These are phyloP conservation scores for Drosophila seguyi DNA, from an alignment of 1,140 invertebrate species.

Conservation along the genomic window DNA sequence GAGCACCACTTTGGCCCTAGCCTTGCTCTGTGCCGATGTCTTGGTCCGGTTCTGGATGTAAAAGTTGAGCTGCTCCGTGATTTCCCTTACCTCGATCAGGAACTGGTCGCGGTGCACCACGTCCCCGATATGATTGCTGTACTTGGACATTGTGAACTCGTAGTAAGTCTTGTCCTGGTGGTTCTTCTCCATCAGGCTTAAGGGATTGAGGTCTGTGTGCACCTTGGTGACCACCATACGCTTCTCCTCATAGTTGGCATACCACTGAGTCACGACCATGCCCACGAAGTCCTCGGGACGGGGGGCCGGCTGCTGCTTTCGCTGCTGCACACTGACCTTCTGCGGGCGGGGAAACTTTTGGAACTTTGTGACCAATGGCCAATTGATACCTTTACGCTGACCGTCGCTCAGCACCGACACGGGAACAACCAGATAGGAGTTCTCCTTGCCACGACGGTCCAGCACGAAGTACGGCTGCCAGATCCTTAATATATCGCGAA, in stretches of 20 bases:
- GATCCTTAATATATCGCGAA: conserved; percentile 89
- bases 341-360: conserved; percentile 45
- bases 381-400: conserved; percentile 30
- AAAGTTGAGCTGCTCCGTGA: conserved; percentile 91
- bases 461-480: conserved; percentile 92
- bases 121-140: conserved; percentile 86
- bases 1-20: conserved; percentile 85
- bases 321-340: conserved; percentile 85
- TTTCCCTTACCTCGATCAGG: conserved; percentile 95
- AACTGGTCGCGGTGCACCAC: conserved; percentile 92
- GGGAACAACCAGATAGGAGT: conserved; percentile 93
- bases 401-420: background rate
- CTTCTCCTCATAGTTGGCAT: conserved; percentile 88
- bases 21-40: conserved; percentile 37
- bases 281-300: conserved; percentile 88
- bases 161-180: conserved; percentile 89
- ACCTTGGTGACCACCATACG: conserved; percentile 94
- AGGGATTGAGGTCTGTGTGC: conserved; percentile 91
- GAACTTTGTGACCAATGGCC: conserved; percentile 86
- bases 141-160: conserved; percentile 94
- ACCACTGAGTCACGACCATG: conserved; percentile 94
- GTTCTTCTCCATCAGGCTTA: conserved; percentile 92
- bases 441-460: conserved; percentile 87
- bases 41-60: conserved; percentile 76
- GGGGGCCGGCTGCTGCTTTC: conserved; percentile 87